phyloP scores from a whole-genome alignment of 2,888 invertebrate species.

The Xylota sylvarum region DNA sequence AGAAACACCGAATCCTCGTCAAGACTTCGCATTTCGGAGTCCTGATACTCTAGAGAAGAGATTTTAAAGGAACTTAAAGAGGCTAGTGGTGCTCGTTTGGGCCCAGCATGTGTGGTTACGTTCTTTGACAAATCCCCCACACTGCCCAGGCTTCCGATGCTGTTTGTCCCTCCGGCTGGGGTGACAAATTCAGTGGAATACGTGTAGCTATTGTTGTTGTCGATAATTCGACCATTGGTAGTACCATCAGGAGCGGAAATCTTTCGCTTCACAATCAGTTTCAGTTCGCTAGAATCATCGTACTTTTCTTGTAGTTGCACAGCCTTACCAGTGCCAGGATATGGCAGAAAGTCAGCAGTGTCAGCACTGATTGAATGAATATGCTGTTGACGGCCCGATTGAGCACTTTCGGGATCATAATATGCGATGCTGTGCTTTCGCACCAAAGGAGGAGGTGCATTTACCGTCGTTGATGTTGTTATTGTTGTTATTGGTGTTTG shows the following conservation, averaged over 20 bases:
- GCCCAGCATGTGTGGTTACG: conserved; percentile 83
- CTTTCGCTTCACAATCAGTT: conserved; percentile 82
- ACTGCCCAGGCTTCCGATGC: conserved; percentile 81
- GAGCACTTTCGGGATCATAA: conserved; percentile 83
- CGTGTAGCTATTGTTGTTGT: conserved; percentile 82
- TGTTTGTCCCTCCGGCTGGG: conserved; percentile 80
- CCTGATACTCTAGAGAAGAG: conserved; percentile 88
- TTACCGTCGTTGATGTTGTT: conserved; percentile 72
- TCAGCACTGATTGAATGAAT: conserved; percentile 84
- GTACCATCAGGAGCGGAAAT: conserved; percentile 79
- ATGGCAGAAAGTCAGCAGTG: conserved; percentile 82
- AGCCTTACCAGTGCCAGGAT: conserved; percentile 77
- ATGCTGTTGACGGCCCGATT: conserved; percentile 83
- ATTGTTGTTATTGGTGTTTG: conserved; percentile 62
- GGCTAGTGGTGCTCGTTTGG: conserved; percentile 89
- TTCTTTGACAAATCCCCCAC: conserved; percentile 80
- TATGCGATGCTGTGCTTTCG: conserved; percentile 83
- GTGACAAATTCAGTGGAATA: conserved; percentile 78
- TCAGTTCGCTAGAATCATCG: conserved; percentile 81
- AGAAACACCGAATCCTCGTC: conserved; percentile 94
- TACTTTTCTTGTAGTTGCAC: conserved; percentile 60
- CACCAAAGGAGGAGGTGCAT: conserved; percentile 79
- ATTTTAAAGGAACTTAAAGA: conserved; percentile 92
- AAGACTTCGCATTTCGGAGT: conserved; percentile 90
- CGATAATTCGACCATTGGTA: conserved; percentile 67